phyloP scores from a whole-genome alignment of 2,797 vertebrate species.

The Steatocranus sp. region DNA sequence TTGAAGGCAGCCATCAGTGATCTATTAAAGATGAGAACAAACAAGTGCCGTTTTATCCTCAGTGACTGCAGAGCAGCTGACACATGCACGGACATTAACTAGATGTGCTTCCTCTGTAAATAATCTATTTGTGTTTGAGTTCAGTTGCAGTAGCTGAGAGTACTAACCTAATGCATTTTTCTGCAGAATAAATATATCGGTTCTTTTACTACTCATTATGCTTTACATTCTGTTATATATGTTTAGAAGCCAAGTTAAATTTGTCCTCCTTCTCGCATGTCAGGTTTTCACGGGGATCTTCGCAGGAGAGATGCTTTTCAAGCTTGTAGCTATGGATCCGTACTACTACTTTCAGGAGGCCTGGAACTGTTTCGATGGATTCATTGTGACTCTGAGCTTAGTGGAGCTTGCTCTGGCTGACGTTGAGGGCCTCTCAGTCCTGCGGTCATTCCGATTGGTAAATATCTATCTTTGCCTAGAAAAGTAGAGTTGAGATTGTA shows the following conservation, averaged over 20 bases:
- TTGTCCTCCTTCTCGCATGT: neutral
- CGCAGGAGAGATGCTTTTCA: constrained; percentile 98
- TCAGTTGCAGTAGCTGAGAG: neutral
- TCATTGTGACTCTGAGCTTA: constrained; percentile 97
- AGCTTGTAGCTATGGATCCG: constrained; percentile 97
- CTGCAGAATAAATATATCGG: neutral
- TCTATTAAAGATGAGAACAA: constrained; percentile 4
- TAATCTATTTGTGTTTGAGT: neutral
- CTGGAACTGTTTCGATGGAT: constrained; percentile 99
- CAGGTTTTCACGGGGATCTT: constrained; percentile 99
- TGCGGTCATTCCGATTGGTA: constrained; percentile 99
- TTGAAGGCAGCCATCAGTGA: constrained; percentile 3
- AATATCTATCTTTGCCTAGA: constrained; percentile 2
- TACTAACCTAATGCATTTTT: neutral
- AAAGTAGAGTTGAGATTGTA: neutral
- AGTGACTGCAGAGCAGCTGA: neutral
- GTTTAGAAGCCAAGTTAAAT: neutral
- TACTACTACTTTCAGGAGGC: constrained; percentile 99
- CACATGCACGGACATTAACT: neutral
- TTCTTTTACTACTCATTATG: neutral
- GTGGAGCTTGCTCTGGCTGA: constrained; percentile 93
- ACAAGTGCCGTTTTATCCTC: neutral
- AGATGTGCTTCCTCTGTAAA: neutral
- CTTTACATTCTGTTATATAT: neutral
- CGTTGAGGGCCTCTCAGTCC: constrained; percentile 94